phyloP scores from a whole-genome alignment of 2,797 vertebrate species.

The Arremon brunneinucha region DNA sequence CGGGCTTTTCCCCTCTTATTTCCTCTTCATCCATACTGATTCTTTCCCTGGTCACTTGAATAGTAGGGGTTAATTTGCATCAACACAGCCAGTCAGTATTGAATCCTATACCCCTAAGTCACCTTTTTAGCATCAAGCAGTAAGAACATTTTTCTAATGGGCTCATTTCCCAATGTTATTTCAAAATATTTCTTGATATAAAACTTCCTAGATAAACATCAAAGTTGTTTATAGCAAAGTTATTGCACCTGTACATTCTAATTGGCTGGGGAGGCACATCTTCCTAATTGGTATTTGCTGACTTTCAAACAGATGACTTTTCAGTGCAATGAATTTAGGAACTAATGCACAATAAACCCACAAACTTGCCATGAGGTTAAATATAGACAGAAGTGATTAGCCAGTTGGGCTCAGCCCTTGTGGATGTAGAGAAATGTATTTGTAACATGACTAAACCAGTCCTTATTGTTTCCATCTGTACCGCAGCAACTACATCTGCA shows the following conservation, averaged over 20 bases:
- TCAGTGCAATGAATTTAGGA: background rate
- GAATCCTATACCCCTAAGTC: background rate
- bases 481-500: background rate
- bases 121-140: background rate
- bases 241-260: conserved; percentile 38
- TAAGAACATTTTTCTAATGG: background rate
- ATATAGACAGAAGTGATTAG: background rate
- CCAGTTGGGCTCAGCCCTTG: background rate
- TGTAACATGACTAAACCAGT: background rate
- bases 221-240: background rate
- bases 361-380: background rate
- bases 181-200: background rate
- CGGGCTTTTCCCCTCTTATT: fast-evolving
- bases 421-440: background rate
- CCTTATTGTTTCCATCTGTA: background rate
- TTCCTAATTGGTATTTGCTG: conserved; percentile 2
- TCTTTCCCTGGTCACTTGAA: background rate
- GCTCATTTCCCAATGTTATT: background rate
- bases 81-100: background rate
- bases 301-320: conserved; percentile 1
- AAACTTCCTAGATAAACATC: conserved; percentile 26
- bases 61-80: background rate
- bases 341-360: background rate
- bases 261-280: background rate
- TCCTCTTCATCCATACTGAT: background rate